phyloP scores from a whole-genome alignment of 2,797 vertebrate genomes.

The Myotis findleyi region DNA sequence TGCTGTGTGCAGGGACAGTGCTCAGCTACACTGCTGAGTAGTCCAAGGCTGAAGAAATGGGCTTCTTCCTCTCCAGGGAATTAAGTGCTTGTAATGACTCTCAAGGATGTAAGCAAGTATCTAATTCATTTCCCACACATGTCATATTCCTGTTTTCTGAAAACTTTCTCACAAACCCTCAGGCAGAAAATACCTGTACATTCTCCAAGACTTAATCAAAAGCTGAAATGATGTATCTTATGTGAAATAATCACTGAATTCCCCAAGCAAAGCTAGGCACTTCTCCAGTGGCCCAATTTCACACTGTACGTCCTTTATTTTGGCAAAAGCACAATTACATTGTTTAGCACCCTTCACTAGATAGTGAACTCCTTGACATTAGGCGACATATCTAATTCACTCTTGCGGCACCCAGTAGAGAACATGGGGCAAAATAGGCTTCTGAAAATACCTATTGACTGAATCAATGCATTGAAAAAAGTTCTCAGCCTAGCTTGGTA shows the following conservation, averaged over 20 bases:
- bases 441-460: slow-evolving; percentile 42
- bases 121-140: slow-evolving; percentile 51
- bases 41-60: slow-evolving; percentile 29
- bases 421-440: slow-evolving; percentile 20
- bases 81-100: slow-evolving; percentile 25
- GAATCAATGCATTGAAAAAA: slow-evolving; percentile 31
- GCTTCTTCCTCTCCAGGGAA: slow-evolving; percentile 20
- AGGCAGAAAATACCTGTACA: slow-evolving; percentile 45
- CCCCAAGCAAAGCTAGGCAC: not conserved
- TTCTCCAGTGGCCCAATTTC: slow-evolving; percentile 11
- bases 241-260: slow-evolving; percentile 27
- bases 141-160: slow-evolving; percentile 57
- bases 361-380: not conserved
- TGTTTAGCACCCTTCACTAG: slow-evolving; percentile 34
- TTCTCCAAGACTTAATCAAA: slow-evolving; percentile 49
- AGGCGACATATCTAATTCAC: slow-evolving; percentile 27
- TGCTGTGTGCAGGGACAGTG: not conserved
- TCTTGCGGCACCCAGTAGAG: not conserved
- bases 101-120: slow-evolving; percentile 58
- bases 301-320: not conserved
- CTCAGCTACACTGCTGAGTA: not conserved
- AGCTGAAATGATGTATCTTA: not conserved
- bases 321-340: not conserved
- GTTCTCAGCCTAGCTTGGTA: slow-evolving; percentile 33
- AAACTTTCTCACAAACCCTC: slow-evolving; percentile 33